These are phyloP conservation scores for Lerema accius DNA, from an alignment of 1,140 invertebrate species.

Conservation along the genomic window DNA sequence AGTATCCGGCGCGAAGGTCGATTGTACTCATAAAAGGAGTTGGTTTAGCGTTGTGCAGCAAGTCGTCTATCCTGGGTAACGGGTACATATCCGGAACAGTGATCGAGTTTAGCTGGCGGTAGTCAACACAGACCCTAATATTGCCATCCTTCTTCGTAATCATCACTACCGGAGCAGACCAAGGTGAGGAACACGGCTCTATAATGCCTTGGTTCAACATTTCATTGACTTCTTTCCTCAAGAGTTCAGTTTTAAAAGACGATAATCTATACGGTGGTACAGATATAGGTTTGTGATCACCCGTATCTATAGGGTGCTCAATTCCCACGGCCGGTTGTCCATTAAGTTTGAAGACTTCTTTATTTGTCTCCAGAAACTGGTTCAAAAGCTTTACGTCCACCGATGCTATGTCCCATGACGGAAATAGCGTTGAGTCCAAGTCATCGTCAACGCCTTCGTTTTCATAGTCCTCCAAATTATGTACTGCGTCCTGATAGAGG, in stretches of 20 bases:
- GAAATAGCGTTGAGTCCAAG: constrained; percentile 7
- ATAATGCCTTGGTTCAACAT: constrained; percentile 38
- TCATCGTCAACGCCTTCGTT: neutral
- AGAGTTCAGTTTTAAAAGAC: too few species aligned
- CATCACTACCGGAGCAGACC: constrained; percentile 25
- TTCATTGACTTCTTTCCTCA: constrained; percentile 33
- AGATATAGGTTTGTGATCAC: constrained; percentile 33
- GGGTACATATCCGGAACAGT: neutral
- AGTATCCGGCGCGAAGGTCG: neutral
- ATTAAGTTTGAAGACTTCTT: too few species aligned
- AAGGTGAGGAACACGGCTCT: constrained; percentile 35
- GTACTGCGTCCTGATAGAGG: constrained; percentile 16
- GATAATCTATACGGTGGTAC: constrained; percentile 42
- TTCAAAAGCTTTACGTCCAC: too few species aligned
- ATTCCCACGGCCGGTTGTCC: too few species aligned
- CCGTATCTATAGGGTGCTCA: too few species aligned
- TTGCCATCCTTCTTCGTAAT: neutral
- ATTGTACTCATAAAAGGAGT: neutral
- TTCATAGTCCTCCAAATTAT: constrained; percentile 14
- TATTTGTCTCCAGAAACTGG: too few species aligned
- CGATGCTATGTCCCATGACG: neutral
- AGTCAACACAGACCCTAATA: neutral
- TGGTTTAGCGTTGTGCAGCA: neutral
- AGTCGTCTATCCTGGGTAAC: neutral
- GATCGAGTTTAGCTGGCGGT: neutral